A percentile compares a stretch with the other conserved stretches of the same genome.
Evolutionary conservation across 2,113 vertebrate species (phyloP).

Genomic region (Callaeas wilsoni): DNA sequence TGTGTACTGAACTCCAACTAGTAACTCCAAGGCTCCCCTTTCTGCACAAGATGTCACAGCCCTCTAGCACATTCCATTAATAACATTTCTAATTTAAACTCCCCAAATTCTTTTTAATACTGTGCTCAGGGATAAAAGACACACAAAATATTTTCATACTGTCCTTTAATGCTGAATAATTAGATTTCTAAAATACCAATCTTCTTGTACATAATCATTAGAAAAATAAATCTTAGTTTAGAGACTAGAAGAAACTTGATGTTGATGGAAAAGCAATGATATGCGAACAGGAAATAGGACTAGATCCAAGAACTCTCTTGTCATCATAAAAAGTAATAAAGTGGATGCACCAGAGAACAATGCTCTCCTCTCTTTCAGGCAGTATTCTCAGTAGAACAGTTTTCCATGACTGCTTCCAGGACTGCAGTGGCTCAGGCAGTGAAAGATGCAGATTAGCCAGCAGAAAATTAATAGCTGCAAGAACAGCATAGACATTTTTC

Average conservation of each 20-base stretch:
- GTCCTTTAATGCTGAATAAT: neutral
- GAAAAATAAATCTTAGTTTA: neutral
- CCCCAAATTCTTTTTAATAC: neutral
- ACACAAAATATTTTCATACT: neutral
- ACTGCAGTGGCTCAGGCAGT: neutral
- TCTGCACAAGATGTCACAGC: neutral
- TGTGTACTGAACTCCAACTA: neutral
- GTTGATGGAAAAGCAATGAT: neutral
- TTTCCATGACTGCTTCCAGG: neutral
- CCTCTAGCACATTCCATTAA: neutral
- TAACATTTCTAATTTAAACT: neutral
- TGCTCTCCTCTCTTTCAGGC: neutral
- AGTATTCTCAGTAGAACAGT: neutral
- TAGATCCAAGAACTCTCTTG: neutral
- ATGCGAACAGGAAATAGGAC: neutral
- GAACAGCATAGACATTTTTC: neutral
- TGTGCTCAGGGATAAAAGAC: neutral
- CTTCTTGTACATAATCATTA: neutral
- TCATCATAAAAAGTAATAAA: constrained; percentile 3
- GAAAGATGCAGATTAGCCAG: neutral
- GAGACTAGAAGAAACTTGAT: neutral
- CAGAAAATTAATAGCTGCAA: neutral
- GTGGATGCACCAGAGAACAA: neutral
- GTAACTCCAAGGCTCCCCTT: neutral
- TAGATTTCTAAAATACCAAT: neutral